Percentiles rank a stretch among this genome's conserved stretches.
Evolutionary conservation across 2,113 vertebrate genomes (phyloP).

Genomic region (Mungos mungo): DNA sequence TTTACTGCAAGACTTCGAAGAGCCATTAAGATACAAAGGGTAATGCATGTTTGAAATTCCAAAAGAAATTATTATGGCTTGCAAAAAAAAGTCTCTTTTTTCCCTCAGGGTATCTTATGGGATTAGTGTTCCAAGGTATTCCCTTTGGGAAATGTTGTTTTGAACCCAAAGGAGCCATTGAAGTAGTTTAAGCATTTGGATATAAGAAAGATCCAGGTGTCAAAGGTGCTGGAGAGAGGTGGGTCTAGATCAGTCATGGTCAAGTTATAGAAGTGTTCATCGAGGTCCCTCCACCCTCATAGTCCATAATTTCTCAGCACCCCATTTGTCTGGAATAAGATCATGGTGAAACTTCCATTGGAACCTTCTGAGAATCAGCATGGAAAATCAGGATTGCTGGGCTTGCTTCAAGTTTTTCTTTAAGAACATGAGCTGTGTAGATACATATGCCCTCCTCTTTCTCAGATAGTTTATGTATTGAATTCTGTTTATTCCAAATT

Average conservation of each 20-base stretch:
- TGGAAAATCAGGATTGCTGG: background rate
- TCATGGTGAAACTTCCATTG: background rate
- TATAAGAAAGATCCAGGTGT: background rate
- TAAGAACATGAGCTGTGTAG: slow-evolving; percentile 21
- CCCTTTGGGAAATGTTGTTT: background rate
- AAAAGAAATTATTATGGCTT: background rate
- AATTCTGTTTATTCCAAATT: background rate
- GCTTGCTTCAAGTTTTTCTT: background rate
- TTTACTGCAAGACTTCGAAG: background rate
- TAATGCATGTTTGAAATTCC: background rate
- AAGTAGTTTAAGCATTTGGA: background rate
- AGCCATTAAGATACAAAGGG: background rate
- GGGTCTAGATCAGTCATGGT: background rate
- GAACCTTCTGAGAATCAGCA: background rate
- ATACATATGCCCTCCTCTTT: background rate
- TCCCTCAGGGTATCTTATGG: background rate
- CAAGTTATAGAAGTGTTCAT: background rate
- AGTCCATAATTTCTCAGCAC: background rate
- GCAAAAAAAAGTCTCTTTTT: background rate
- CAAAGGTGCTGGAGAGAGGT: background rate
- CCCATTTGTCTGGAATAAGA: background rate
- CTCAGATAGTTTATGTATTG: background rate
- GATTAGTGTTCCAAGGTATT: background rate
- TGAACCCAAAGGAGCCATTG: background rate
- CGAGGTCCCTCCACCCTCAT: background rate